Conservation (phyloP, 2,797 vertebrate genomes). For the Phoebastria nigripes region DNA sequence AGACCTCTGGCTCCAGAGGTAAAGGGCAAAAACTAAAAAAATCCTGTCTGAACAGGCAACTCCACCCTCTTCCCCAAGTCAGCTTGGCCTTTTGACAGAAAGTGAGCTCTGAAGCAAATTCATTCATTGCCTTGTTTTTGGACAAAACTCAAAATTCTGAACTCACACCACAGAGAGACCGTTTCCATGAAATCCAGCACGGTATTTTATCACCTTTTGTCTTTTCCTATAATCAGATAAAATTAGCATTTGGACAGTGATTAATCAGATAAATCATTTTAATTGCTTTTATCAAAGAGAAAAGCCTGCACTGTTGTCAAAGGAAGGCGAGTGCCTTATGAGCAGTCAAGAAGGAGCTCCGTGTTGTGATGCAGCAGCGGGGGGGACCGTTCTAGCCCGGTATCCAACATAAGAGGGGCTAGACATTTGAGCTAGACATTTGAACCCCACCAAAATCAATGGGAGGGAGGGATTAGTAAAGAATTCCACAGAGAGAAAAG, state of each 20-base stretch:
- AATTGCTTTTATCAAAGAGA: slow-evolving; percentile 14
- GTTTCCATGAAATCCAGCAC: slow-evolving; percentile 61
- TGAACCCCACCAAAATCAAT: not conserved
- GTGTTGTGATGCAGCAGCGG: not conserved
- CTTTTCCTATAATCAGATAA: slow-evolving; percentile 27
- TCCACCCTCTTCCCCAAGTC: slow-evolving; percentile 78
- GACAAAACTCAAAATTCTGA: slow-evolving; percentile 69
- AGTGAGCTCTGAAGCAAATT: slow-evolving; percentile 75
- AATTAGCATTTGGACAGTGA: not conserved
- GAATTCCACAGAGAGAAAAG: not conserved
- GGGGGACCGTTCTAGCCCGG: not conserved
- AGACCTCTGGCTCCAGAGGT: slow-evolving; percentile 84
- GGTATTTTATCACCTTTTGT: slow-evolving; percentile 64
- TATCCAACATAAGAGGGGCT: not conserved
- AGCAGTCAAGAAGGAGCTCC: not conserved
- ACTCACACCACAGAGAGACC: slow-evolving; percentile 59
- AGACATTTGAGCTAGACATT: not conserved
- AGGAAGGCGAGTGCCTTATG: not conserved
- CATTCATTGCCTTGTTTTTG: slow-evolving; percentile 73
- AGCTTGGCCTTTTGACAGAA: slow-evolving; percentile 81
- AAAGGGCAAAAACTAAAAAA: slow-evolving; percentile 81
- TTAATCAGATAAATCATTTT: slow-evolving; percentile 10
- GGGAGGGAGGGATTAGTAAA: not conserved
- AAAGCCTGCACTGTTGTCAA: not conserved
- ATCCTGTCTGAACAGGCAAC: slow-evolving; percentile 80